A percentile compares a stretch with the other conserved stretches of the same genome.
Conservation (phyloP, 2,888 invertebrate species). For the Eristalinus aeneus region DNA sequence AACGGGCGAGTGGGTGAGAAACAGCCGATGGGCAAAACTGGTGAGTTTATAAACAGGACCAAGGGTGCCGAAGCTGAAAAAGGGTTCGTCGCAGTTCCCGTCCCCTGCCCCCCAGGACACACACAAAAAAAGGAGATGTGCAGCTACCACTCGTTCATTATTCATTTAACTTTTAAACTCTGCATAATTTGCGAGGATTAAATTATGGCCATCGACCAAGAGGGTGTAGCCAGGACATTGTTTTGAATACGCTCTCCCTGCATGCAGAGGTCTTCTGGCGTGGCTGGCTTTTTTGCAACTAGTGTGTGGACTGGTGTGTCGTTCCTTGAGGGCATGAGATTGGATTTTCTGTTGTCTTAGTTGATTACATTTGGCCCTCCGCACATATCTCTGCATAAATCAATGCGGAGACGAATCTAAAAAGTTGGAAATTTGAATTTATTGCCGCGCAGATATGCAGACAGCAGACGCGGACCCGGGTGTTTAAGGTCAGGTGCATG, state of each 20-base stretch:
- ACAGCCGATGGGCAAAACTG: conserved; percentile 67
- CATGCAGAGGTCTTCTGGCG: neutral
- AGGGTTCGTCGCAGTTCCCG: conserved; percentile 21
- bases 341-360: conserved; percentile 68
- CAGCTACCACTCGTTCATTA: conserved; percentile 65
- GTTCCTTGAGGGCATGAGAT: conserved; percentile 60
- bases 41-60: conserved; percentile 62
- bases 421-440: conserved; percentile 44
- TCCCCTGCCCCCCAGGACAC: neutral
- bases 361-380: conserved; percentile 60
- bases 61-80: conserved; percentile 18
- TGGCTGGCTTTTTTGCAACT: neutral
- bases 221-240: conserved; percentile 63
- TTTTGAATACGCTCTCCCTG: conserved; percentile 50
- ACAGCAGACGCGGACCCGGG: neutral
- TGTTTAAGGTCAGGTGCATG: conserved; percentile 65
- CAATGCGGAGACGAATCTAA: conserved; percentile 58
- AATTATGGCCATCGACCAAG: conserved; percentile 66
- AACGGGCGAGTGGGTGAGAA: conserved; percentile 15
- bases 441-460: conserved; percentile 42
- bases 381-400: conserved; percentile 45
- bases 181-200: conserved; percentile 71
- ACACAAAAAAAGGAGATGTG: conserved; percentile 43
- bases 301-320: conserved; percentile 6
- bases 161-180: conserved; percentile 71